Evolutionary conservation across 2,797 vertebrate genomes (phyloP).

Genomic region (Chelidonichthys spinosus): DNA sequence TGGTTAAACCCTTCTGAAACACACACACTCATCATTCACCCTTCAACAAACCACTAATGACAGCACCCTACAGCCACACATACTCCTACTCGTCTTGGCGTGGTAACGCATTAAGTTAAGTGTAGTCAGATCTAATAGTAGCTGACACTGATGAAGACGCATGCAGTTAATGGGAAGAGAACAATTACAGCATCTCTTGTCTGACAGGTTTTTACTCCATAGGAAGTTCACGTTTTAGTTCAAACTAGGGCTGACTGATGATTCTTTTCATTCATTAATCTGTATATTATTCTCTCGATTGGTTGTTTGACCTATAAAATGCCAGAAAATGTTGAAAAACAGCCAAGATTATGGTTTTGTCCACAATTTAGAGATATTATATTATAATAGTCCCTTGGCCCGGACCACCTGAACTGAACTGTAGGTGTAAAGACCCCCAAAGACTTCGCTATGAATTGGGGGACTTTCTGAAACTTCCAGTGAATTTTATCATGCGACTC

Average conservation of each 20-base stretch:
- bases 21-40: background rate
- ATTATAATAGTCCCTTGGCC: background rate
- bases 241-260: background rate
- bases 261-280: background rate
- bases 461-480: background rate
- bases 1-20: constrained; percentile 1
- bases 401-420: background rate
- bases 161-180: constrained; percentile 49
- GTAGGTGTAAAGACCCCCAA: background rate
- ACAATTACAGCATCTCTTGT: constrained; percentile 38
- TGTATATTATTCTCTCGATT: background rate
- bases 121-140: constrained; percentile 42
- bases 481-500: background rate
- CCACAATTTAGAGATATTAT: too few species aligned
- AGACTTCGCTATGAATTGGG: background rate
- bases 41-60: background rate
- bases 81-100: background rate
- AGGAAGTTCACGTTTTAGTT: background rate
- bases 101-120: constrained; percentile 24
- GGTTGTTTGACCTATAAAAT: too few species aligned
- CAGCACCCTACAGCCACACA: background rate
- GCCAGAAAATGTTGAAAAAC: too few species aligned
- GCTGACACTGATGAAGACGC: constrained; percentile 66
- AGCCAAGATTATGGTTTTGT: too few species aligned
- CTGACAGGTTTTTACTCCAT: constrained; percentile 14